Conservation (phyloP, 2,113 vertebrate species). For the Mesembrinibis cayennensis region DNA sequence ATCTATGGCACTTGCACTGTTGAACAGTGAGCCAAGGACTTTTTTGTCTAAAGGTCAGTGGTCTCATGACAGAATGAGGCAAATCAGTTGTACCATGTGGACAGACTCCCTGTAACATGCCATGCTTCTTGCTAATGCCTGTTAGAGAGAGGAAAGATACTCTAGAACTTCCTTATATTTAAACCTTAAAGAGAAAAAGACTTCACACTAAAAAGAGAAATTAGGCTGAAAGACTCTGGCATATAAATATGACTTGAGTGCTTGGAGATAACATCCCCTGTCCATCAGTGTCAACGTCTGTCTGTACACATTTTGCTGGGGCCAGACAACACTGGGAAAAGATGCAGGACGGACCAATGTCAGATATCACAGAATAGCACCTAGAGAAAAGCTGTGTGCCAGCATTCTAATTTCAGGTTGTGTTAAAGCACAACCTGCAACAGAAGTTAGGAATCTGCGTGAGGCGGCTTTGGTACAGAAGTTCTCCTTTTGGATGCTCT, state of each 20-base stretch:
- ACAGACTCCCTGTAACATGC: not conserved
- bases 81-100: rapidly evolving
- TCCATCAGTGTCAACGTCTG: not conserved
- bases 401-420: not conserved
- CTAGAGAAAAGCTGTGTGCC: not conserved
- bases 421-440: not conserved
- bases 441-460: not conserved
- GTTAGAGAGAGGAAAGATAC: not conserved
- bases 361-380: not conserved
- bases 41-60: not conserved
- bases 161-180: not conserved
- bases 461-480: not conserved
- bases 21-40: not conserved
- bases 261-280: not conserved
- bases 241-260: not conserved
- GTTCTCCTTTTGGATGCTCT: not conserved
- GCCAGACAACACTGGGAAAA: not conserved
- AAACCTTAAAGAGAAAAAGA: not conserved
- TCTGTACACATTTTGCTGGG: not conserved
- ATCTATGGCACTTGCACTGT: not conserved
- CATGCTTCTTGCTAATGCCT: not conserved
- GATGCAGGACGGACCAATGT: not conserved
- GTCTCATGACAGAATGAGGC: not conserved
- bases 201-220: not conserved
- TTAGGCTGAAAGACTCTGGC: not conserved